phyloP scores from a whole-genome alignment of 2,888 invertebrate genomes.

The Tetheella fluctuosa region DNA sequence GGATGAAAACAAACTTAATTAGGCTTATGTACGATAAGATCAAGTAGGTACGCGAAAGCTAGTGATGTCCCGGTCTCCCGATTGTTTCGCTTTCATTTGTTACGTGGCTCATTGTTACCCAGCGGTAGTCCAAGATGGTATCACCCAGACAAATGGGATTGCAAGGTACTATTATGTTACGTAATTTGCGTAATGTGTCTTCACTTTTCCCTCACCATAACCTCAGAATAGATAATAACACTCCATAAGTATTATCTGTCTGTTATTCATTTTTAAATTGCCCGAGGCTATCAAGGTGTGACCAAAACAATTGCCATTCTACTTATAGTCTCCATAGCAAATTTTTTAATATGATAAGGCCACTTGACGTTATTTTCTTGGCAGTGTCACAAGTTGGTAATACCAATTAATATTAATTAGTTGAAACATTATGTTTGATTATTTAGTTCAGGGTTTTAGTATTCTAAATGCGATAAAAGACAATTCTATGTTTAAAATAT shows the following conservation, averaged over 20 bases:
- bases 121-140: slow-evolving; percentile 58
- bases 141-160: slow-evolving; percentile 73
- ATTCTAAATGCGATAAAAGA: not conserved
- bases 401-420: slow-evolving; percentile 5
- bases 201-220: slow-evolving; percentile 44
- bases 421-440: slow-evolving; percentile 6
- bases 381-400: slow-evolving; percentile 1
- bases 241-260: slow-evolving; percentile 17
- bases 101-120: slow-evolving; percentile 66
- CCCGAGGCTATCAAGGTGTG: not conserved
- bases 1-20: slow-evolving; percentile 41
- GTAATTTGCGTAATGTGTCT: slow-evolving; percentile 63
- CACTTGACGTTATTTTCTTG: slow-evolving; percentile 4
- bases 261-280: slow-evolving; percentile 1
- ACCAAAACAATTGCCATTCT: slow-evolving; percentile 1
- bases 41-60: slow-evolving; percentile 56
- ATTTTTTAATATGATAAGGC: not conserved
- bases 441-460: slow-evolving; percentile 8
- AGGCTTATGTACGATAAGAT: slow-evolving; percentile 37
- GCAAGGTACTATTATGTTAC: slow-evolving; percentile 63
- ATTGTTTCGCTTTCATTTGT: slow-evolving; percentile 76
- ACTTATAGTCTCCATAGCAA: not conserved
- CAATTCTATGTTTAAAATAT: not conserved
- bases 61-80: slow-evolving; percentile 64
- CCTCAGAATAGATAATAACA: slow-evolving; percentile 16